A percentile compares a stretch with the other conserved stretches of the same genome.
These are phyloP conservation scores for Oscheius myriophilus DNA, from an alignment of 2,888 invertebrate species.

Conservation along the genomic window DNA sequence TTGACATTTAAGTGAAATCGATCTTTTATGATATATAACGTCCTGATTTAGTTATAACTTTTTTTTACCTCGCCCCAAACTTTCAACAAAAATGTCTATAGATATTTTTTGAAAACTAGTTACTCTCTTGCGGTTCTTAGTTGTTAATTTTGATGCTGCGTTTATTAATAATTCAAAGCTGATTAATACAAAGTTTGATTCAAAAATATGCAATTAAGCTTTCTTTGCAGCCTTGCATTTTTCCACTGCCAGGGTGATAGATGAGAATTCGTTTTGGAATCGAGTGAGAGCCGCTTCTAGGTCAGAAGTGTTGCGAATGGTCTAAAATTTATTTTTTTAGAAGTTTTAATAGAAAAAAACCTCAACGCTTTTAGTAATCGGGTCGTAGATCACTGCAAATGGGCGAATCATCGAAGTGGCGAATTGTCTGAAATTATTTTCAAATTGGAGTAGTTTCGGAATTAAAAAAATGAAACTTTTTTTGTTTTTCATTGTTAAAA, in stretches of 20 bases:
- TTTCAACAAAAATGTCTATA: too few relatives aligned
- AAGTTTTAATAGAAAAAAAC: slow-evolving; percentile 17
- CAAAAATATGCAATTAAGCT: background rate
- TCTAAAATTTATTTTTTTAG: slow-evolving; percentile 15
- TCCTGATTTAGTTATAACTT: too few relatives aligned
- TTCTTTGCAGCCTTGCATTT: slow-evolving; percentile 20
- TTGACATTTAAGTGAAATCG: too few relatives aligned
- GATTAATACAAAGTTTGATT: too few relatives aligned
- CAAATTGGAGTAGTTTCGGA: too few relatives aligned
- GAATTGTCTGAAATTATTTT: slow-evolving; percentile 60
- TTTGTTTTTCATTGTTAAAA: background rate
- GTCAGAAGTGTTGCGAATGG: slow-evolving; percentile 28
- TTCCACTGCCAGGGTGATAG: slow-evolving; percentile 33
- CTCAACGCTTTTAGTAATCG: slow-evolving; percentile 63
- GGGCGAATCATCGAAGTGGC: slow-evolving; percentile 59
- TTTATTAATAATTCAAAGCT: too few relatives aligned
- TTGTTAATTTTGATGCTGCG: too few relatives aligned
- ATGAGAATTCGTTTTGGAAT: slow-evolving; percentile 34
- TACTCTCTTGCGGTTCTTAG: too few relatives aligned
- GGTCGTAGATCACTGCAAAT: slow-evolving; percentile 63
- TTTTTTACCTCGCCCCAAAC: too few relatives aligned
- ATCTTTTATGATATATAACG: too few relatives aligned
- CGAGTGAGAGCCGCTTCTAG: slow-evolving; percentile 27
- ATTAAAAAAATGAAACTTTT: too few relatives aligned
- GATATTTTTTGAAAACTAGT: too few relatives aligned